Percentiles rank a stretch among this genome's conserved stretches.
Evolutionary conservation across 2,888 invertebrate genomes (phyloP).

Genomic region (Aspidiotus destructor): DNA sequence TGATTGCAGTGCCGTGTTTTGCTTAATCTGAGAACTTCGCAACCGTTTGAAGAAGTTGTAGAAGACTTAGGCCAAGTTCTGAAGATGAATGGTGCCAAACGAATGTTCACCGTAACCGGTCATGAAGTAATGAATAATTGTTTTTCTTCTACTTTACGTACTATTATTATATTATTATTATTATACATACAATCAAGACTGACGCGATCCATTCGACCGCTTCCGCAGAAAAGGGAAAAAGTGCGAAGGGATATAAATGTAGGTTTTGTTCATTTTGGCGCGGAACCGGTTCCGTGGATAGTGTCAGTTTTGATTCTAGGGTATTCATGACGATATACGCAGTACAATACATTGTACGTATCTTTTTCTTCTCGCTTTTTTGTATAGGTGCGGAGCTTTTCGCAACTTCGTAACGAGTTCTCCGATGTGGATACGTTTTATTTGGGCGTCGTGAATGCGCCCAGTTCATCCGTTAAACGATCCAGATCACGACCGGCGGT

Average conservation of each 20-base stretch:
- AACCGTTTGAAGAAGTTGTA: constrained; percentile 88
- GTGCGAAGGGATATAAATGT: too few relatives aligned
- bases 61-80: constrained; percentile 86
- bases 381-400: constrained; percentile 76
- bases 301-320: too few relatives aligned
- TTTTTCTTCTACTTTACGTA: too few relatives aligned
- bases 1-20: constrained; percentile 70
- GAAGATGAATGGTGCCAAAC: constrained; percentile 80
- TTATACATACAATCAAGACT: too few relatives aligned
- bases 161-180: too few relatives aligned
- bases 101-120: constrained; percentile 84
- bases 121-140: constrained; percentile 59
- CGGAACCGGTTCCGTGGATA: too few relatives aligned
- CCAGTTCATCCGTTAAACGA: constrained; percentile 54
- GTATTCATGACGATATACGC: too few relatives aligned
- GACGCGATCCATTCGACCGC: not conserved
- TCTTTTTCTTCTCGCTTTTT: too few relatives aligned
- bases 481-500: constrained; percentile 49
- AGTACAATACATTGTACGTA: too few relatives aligned
- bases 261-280: too few relatives aligned
- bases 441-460: constrained; percentile 46
- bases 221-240: too few relatives aligned
- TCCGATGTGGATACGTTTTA: constrained; percentile 87
- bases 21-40: constrained; percentile 80
- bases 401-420: constrained; percentile 84